These are phyloP conservation scores for Melangyna quadrimaculata DNA, from an alignment of 2,888 invertebrate genomes.

Conservation along the genomic window DNA sequence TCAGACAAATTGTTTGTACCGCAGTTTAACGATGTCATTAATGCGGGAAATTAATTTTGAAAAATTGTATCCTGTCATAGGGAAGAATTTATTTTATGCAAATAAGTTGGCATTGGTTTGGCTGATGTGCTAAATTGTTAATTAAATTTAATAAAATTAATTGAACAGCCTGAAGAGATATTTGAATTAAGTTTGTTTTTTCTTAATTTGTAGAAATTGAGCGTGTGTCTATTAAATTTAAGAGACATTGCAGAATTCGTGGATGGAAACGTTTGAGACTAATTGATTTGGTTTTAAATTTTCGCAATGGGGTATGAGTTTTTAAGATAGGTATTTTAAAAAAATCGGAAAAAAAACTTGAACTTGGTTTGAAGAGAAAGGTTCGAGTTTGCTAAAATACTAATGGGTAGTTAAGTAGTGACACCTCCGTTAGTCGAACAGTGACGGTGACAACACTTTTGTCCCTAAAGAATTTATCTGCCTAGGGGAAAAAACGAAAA, in stretches of 20 bases:
- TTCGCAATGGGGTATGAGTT: no score
- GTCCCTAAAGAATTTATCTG: no score
- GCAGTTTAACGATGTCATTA: conserved; percentile 60
- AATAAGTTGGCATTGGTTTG: conserved; percentile 54
- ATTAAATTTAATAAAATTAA: conserved; percentile 62
- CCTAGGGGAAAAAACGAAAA: no score
- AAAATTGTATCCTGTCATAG: conserved; percentile 60
- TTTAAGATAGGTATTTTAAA: no score
- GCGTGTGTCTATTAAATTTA: neutral
- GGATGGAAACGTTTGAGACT: neutral
- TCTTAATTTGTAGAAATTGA: neutral
- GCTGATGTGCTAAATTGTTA: conserved; percentile 66
- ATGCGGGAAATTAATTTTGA: conserved; percentile 70
- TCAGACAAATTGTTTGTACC: conserved; percentile 43
- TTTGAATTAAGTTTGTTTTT: neutral
- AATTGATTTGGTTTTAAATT: no score
- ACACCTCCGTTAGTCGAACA: no score
- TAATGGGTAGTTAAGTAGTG: no score
- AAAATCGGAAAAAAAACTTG: no score
- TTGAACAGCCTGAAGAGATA: conserved; percentile 17
- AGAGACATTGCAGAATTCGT: neutral
- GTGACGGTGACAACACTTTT: no score
- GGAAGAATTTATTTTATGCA: conserved; percentile 47
- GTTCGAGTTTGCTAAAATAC: no score
- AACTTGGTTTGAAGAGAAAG: no score